phyloP scores from a whole-genome alignment of 2,113 vertebrate species.

The Larimichthys polyactis region DNA sequence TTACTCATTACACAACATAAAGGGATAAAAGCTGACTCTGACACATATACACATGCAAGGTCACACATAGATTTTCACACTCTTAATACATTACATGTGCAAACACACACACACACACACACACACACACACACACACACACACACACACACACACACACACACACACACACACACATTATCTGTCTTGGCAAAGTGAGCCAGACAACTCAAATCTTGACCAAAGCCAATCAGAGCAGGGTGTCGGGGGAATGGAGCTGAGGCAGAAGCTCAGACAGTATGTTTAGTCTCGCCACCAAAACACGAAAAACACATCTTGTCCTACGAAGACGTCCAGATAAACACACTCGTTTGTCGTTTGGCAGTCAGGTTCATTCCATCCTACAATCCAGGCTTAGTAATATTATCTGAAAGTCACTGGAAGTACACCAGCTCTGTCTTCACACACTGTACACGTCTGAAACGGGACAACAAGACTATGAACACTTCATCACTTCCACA shows the following conservation, averaged over 20 bases:
- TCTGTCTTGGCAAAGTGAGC: slow-evolving; percentile 17
- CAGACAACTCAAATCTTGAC: slow-evolving; percentile 31
- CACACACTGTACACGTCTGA: not conserved
- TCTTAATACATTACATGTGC: no score
- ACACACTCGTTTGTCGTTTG: not conserved
- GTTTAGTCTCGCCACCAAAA: slow-evolving; percentile 6
- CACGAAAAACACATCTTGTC: not conserved
- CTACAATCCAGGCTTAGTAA: not conserved
- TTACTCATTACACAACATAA: not conserved
- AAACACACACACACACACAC: not conserved
- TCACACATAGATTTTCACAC: not conserved
- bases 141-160: slow-evolving; percentile 6
- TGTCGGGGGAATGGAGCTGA: slow-evolving; percentile 11
- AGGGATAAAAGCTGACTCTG: not conserved
- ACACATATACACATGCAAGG: not conserved
- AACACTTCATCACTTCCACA: not conserved
- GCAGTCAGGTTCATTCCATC: not conserved
- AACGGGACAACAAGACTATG: not conserved
- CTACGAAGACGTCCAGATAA: not conserved
- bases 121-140: slow-evolving; percentile 5
- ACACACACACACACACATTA: slow-evolving; percentile 32
- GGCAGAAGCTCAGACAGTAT: slow-evolving; percentile 14
- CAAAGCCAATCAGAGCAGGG: slow-evolving; percentile 45
- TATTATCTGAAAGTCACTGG: no score
- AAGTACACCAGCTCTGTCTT: not conserved